Base-by-base conservation (phyloP, 2,113 vertebrate species). In the Helogale parvula region DNA sequence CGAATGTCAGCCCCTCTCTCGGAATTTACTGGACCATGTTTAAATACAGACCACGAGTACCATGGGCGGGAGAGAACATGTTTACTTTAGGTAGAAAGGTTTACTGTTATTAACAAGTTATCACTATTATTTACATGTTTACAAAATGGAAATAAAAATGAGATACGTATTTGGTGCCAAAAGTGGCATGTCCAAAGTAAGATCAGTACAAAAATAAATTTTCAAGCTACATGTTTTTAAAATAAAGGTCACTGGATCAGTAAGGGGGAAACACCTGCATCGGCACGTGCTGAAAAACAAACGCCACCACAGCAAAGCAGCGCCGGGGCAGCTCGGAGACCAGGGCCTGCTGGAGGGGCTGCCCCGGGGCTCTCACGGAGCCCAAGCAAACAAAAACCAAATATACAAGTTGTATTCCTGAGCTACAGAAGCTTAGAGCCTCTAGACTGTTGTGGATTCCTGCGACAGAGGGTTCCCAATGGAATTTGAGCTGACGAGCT, bases 141-240 rank as follows among this genome's bases (percentile, higher is more conserved):
- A 97, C 80, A 98, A 98, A 98, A 98, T 96, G 79, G 76, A 98
- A 97, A 97, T 71, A 97, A 98, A 98, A 98, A 80, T 97, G 97
- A 89, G 31, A 91, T 29, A 68, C 81, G 94, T 35, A 52, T 96
- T 50, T 97, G 88, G 90, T 80, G 77, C 96, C 98, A 29, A 98
- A 98, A 97, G 97, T 97, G 87, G 95, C 31, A 89, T 50, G 94
- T 94, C 71, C 94, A 88, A 97, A 98, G 88, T 89, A 97, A 96
- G 13, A 82, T 50, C 90, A 45, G 98, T 98, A 98, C 29, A 99
- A 98, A 98, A 98, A 99, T 98, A 98, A 99, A 88, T 25, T 94
- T 96, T 88, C 50, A 97, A 98, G 95, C 8, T 1, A 96, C 74
- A 25, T 90, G 33, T 92, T 96, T 95, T 45, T 92, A 93, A 98